Conservation (phyloP, 2,113 vertebrate species). For the Aix galericulata region DNA sequence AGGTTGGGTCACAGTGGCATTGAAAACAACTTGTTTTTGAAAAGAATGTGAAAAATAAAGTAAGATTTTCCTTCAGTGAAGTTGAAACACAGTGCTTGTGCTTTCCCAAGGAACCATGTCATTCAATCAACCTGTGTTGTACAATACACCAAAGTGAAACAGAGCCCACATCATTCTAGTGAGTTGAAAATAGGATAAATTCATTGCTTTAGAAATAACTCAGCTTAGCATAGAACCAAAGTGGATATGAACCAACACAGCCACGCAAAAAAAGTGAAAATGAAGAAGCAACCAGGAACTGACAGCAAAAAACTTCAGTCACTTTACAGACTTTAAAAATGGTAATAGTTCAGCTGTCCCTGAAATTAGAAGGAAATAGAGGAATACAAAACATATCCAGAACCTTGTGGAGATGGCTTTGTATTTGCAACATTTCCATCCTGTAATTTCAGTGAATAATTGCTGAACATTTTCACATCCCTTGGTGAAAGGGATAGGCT, state of each 20-base stretch:
- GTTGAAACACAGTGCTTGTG: background rate
- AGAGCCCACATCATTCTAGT: background rate
- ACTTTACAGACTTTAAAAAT: background rate
- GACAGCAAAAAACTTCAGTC: background rate
- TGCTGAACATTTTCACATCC: background rate
- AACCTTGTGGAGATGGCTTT: background rate
- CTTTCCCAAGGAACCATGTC: background rate
- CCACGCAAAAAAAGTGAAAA: background rate
- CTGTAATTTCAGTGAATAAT: background rate
- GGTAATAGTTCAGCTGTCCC: background rate
- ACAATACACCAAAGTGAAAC: background rate
- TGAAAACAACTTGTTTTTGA: background rate
- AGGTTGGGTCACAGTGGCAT: background rate
- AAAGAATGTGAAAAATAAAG: background rate
- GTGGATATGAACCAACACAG: background rate
- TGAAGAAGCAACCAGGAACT: background rate
- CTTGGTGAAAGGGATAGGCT: background rate
- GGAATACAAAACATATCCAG: background rate
- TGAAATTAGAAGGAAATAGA: background rate
- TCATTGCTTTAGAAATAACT: background rate
- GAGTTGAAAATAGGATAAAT: background rate
- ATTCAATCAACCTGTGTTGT: background rate
- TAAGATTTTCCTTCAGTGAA: background rate
- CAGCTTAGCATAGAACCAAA: background rate
- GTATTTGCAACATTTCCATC: background rate